Base-by-base conservation (phyloP, 2,888 invertebrate species). In the Ariolimax columbianus region DNA sequence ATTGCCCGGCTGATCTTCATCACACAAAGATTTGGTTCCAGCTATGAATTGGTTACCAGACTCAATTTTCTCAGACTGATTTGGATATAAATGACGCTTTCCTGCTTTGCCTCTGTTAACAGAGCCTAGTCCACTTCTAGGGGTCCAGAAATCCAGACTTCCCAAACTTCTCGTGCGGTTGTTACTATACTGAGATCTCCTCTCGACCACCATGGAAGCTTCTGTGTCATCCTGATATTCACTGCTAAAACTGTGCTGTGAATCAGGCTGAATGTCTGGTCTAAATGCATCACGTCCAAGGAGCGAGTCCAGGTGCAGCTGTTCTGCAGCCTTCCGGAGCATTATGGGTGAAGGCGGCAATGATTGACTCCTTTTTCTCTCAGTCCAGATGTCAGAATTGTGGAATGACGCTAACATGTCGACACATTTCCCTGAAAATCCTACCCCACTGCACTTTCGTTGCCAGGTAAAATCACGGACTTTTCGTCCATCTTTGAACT, bases 331-430 rank as follows among this genome's bases (percentile, higher is more conserved):
- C 70, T 90, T 90, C 63, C 92, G 89, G 40, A 91, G 84, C 81
- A 92, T 84, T 14, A 91, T 87, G 11, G 93, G 93, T 0, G 93
- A 93, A 9, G 91, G 91, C 9, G 93, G 93, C 23, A 93, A 89
- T 11, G 93, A 93, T 85, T 92, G 92, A 84, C 92, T 92, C 75
- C 90, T 88, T 30, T 90, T 87, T n/a, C 83, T 66, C 66, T 72
- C 70, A 63, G n/a, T 33, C 19, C 6, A 33, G 33, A 33, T n/a
- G 0, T 73, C 66, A 23, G 63, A 55, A 38, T 19, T 30, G 9
- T 43, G 43, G 23, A 63, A 75, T 7, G 80, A 66, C 14, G 66
- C 19, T 30, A 77, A 11, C 11, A 26, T 36, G 30, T 77, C 77
- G 23, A 26, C 43, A n/a, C 17, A 68, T 23, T 36, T 63, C 6